Conservation (phyloP, 2,888 invertebrate species). For the Ophion ellenae region DNA sequence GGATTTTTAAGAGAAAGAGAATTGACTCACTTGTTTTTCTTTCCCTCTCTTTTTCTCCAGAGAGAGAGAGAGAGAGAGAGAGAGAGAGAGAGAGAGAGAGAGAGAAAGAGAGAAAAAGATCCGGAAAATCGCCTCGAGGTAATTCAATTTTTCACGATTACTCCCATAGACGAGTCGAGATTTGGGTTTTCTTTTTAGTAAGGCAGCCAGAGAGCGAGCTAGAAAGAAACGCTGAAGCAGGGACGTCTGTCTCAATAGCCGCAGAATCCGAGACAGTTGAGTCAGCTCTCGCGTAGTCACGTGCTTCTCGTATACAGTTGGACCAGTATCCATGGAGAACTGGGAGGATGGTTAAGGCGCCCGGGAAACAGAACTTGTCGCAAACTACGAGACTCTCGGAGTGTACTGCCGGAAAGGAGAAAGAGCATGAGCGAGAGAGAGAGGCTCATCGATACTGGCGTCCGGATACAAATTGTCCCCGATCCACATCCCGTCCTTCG, state of each 20-base stretch:
- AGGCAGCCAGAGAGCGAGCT: background rate
- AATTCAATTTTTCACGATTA: constrained; percentile 37
- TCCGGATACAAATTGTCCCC: background rate
- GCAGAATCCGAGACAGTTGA: constrained; percentile 53
- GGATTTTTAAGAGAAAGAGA: constrained; percentile 3
- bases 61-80: background rate
- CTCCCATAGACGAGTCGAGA: constrained; percentile 24
- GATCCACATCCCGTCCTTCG: background rate
- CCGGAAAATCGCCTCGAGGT: constrained; percentile 25
- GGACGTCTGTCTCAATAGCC: constrained; percentile 26
- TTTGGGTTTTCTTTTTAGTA: constrained; percentile 15
- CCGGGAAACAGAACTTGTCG: background rate
- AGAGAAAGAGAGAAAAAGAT: background rate
- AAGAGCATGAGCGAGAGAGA: background rate
- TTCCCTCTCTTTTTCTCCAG: background rate
- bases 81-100: background rate
- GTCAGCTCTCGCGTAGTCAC: constrained; percentile 56
- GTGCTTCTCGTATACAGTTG: constrained; percentile 26
- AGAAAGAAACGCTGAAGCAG: background rate
- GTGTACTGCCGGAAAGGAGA: background rate
- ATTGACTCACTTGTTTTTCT: constrained; percentile 28
- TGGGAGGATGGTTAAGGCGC: background rate
- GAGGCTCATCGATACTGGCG: background rate
- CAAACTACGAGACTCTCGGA: background rate
- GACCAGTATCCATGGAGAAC: constrained; percentile 17